Percentiles rank a stretch among this genome's conserved stretches.
These are phyloP conservation scores for Chironomus striatipennis DNA, from an alignment of 1,140 invertebrate species.

Conservation along the genomic window DNA sequence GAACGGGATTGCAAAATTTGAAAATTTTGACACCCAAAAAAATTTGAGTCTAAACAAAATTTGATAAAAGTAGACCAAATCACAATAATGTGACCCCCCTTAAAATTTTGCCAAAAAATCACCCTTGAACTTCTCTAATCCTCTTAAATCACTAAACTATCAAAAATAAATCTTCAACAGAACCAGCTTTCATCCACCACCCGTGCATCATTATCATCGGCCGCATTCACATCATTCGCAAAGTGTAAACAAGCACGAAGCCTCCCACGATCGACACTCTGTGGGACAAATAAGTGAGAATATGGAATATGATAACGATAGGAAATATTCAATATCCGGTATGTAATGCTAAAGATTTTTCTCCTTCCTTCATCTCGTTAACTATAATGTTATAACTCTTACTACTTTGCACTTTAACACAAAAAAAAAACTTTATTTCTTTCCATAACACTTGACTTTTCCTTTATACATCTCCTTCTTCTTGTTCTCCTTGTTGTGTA, in stretches of 20 bases:
- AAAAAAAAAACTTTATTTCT: neutral
- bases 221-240: constrained; percentile 19
- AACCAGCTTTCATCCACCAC: neutral
- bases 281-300: constrained; percentile 6
- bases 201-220: neutral
- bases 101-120: too few relatives aligned
- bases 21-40: too few relatives aligned
- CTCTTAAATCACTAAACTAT: too few relatives aligned
- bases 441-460: neutral
- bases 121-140: too few relatives aligned
- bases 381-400: neutral
- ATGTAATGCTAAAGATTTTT: neutral
- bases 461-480: neutral
- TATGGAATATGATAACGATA: neutral
- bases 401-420: neutral
- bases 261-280: neutral
- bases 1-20: too few relatives aligned
- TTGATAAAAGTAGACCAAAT: too few relatives aligned
- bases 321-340: constrained; percentile 20
- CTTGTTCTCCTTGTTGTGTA: neutral
- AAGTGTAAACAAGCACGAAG: neutral
- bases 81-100: too few relatives aligned
- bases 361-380: too few relatives aligned
- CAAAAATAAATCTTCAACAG: neutral
- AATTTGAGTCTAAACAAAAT: too few relatives aligned